These are phyloP conservation scores for Drosophila kanapiae DNA, from an alignment of 1,140 invertebrate genomes.

Conservation along the genomic window DNA sequence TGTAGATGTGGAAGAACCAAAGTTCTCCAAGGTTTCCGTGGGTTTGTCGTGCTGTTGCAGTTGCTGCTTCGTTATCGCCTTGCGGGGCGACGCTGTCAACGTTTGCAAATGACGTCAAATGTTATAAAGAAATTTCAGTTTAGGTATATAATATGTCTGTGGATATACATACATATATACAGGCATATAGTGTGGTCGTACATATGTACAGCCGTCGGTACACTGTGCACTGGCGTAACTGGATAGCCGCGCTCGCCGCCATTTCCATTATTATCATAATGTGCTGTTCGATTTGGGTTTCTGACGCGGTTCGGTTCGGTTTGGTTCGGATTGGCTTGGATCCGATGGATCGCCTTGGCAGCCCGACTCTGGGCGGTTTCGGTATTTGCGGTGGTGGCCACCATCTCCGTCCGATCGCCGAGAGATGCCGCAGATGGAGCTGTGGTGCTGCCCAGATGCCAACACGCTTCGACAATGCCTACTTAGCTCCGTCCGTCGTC, in stretches of 20 bases:
- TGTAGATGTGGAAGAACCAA: constrained; percentile 12
- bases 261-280: constrained; percentile 82
- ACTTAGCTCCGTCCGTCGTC: constrained; percentile 46
- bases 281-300: constrained; percentile 54
- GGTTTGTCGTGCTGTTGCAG: constrained; percentile 10
- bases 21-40: constrained; percentile 9
- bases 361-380: constrained; percentile 43
- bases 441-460: constrained; percentile 66
- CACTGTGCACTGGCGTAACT: constrained; percentile 56
- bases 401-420: constrained; percentile 14
- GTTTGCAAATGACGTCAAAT: constrained; percentile 80
- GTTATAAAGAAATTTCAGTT: constrained; percentile 61
- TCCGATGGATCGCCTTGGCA: constrained; percentile 52
- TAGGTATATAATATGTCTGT: constrained; percentile 24
- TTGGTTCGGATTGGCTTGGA: constrained; percentile 21
- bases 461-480: constrained; percentile 69
- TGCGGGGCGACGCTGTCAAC: constrained; percentile 43
- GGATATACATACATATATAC: not conserved
- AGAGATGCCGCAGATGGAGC: constrained; percentile 67
- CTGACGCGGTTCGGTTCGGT: not conserved
- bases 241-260: constrained; percentile 59
- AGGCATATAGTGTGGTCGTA: not conserved
- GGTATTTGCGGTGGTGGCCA: constrained; percentile 4
- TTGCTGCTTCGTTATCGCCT: constrained; percentile 70
- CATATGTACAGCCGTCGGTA: constrained; percentile 19